Base-by-base conservation (phyloP, 1,140 invertebrate species). In the Drosophila sp. region DNA sequence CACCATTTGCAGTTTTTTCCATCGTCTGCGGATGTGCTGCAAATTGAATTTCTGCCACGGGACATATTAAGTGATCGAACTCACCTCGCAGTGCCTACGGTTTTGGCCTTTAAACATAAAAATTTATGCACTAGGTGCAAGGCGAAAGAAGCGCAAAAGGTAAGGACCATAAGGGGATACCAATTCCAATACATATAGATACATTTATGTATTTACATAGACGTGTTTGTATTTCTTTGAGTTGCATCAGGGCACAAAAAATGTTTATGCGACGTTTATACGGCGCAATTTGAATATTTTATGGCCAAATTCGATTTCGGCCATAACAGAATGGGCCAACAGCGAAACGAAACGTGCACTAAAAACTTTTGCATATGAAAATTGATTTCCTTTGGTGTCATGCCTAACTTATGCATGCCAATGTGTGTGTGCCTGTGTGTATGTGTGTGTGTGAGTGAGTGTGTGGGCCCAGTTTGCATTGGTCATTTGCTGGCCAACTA, bases 1-100 rank as follows among this genome's bases (percentile, higher is more conserved):
- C 70, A 62, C 56, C 63, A 69, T 69, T 72, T 75, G 66, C 75
- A 78, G 65, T 32, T 64, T 43, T 76, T 59, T 54, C 45, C 16
- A 21, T 59, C 45, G 63, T 32, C 48, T 53, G 54, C 82, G 82
- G 83, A 87, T 80, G 82, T 84, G 81, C 77, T 89, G 87, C 81
- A 90, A 90, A 90, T 90, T 90, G 86, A 90, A 90, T 90, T 90
- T 90, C 86, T 76, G 86, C 86, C 86, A 77, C 78, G 86, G 87
- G 86, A 73, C 87, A 90, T 74, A 86, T 90, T 82, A 82, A 82
- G 78, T 70, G 84, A 82, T 76, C 79, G 76, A 59, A 64, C 43
- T 58, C 34, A 45, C 11, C 11, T 38, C 14, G 45, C n/a, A 53
- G 51, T 56, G 86, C 80, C 86, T 80, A 83, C 69, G 72, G 78